Conservation (phyloP, 2,888 invertebrate genomes). For the Callimorpha dominula region DNA sequence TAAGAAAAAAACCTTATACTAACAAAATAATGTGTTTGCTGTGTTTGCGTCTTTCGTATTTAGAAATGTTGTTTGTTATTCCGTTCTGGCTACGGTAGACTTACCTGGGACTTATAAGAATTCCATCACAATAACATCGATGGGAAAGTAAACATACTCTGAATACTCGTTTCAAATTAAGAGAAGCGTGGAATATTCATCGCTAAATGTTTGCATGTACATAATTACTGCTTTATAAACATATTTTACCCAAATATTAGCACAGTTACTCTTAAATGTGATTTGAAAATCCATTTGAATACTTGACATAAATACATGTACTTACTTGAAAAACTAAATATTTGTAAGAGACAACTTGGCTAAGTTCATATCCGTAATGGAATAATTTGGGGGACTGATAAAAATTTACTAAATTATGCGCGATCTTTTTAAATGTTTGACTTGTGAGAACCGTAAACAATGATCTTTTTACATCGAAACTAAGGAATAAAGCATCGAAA, state of each 20-base stretch:
- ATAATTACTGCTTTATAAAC: conserved; percentile 46
- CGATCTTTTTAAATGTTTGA: too few relatives aligned
- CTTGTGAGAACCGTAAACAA: conserved; percentile 20
- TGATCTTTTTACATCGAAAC: background rate
- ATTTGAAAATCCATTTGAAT: conserved; percentile 15
- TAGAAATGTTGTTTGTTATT: conserved; percentile 75
- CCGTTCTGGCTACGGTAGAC: conserved; percentile 62
- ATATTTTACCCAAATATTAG: conserved; percentile 19
- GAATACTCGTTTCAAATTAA: conserved; percentile 24
- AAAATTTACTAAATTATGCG: background rate
- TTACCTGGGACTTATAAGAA: conserved; percentile 76
- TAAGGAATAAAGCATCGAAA: background rate
- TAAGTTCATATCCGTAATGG: conserved; percentile 23
- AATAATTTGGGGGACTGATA: conserved; percentile 9
- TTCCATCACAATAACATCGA: conserved; percentile 75
- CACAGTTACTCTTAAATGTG: conserved; percentile 11
- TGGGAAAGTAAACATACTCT: conserved; percentile 75
- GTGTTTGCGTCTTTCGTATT: conserved; percentile 69
- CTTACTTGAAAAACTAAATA: conserved; percentile 16
- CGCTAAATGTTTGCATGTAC: conserved; percentile 54
- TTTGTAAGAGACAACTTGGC: conserved; percentile 14
- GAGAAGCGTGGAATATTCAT: conserved; percentile 23
- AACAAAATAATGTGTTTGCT: conserved; percentile 70
- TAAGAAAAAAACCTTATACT: conserved; percentile 66
- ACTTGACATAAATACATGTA: conserved; percentile 24